Conservation (phyloP, 2,113 vertebrate genomes). For the Odocoileus virginianus region DNA sequence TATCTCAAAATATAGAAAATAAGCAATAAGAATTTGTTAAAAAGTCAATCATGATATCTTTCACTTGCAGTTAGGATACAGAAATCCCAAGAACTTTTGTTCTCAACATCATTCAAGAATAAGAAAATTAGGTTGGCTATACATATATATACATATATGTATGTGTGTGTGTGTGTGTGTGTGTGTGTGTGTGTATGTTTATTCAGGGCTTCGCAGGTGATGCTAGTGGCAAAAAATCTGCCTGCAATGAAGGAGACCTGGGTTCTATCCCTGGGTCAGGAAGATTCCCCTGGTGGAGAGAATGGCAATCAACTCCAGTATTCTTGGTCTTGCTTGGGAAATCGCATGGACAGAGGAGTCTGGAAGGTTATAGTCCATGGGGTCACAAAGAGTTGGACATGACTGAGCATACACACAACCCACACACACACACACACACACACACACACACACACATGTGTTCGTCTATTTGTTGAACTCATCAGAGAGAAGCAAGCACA, state of each 20-base stretch:
- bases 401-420: neutral
- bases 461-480: neutral
- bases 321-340: neutral
- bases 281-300: neutral
- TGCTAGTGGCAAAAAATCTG: neutral
- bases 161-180: no score
- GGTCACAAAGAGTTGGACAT: neutral
- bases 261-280: neutral
- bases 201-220: neutral
- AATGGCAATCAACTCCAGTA: neutral
- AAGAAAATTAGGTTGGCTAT: neutral
- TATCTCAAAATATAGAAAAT: conserved; percentile 29
- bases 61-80: neutral
- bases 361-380: neutral
- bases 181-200: neutral
- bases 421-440: neutral
- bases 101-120: neutral
- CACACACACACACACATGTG: neutral
- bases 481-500: neutral
- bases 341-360: neutral
- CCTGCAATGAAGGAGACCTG: neutral
- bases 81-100: neutral
- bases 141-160: neutral
- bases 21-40: neutral
- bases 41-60: neutral